These are phyloP conservation scores for Bungarus multicinctus DNA, from an alignment of 2,113 vertebrate genomes.

Conservation along the genomic window DNA sequence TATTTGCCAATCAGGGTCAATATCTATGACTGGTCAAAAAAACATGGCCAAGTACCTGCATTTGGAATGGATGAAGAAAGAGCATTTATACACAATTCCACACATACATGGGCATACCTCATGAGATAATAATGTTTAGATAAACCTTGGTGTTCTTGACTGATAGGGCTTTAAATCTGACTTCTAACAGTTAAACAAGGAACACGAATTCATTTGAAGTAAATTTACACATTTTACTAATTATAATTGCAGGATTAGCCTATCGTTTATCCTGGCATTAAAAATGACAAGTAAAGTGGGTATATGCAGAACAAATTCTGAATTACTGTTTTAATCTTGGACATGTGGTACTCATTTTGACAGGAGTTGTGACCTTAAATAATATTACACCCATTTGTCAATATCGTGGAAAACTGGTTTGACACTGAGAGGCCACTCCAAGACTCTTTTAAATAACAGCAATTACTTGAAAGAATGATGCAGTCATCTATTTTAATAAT, in stretches of 20 bases:
- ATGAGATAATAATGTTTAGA: background rate
- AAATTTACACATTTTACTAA: background rate
- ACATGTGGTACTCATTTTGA: slow-evolving; percentile 62
- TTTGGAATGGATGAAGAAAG: background rate
- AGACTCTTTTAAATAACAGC: slow-evolving; percentile 55
- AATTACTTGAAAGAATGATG: slow-evolving; percentile 55
- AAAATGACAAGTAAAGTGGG: slow-evolving; percentile 26
- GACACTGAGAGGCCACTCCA: slow-evolving; percentile 56
- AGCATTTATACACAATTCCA: background rate
- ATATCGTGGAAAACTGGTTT: slow-evolving; percentile 58
- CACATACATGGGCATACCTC: background rate
- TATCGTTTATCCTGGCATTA: background rate
- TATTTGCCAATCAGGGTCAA: background rate
- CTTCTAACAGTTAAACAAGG: background rate
- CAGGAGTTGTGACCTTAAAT: slow-evolving; percentile 58
- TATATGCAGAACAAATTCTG: slow-evolving; percentile 50
- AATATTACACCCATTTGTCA: slow-evolving; percentile 65
- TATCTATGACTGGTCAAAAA: background rate
- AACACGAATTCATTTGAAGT: slow-evolving; percentile 9
- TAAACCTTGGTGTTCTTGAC: background rate
- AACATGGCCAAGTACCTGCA: background rate
- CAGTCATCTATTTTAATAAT: slow-evolving; percentile 57
- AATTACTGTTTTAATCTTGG: slow-evolving; percentile 45
- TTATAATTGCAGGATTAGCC: slow-evolving; percentile 18
- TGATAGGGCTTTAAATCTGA: slow-evolving; percentile 25